Evolutionary conservation across 2,888 invertebrate genomes (phyloP).

Genomic region (Unio pictorum): DNA sequence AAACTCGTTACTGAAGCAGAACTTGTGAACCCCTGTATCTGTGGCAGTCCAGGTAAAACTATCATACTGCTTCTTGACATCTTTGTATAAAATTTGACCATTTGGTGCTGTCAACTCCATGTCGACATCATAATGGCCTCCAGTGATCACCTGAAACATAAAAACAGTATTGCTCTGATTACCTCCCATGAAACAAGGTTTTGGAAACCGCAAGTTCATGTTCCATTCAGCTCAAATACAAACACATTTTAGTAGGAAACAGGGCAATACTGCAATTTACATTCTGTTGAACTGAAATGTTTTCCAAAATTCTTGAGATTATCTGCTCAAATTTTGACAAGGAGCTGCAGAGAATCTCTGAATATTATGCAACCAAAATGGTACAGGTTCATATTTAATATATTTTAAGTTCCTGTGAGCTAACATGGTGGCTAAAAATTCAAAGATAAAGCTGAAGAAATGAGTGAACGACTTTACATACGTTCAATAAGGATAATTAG

Average conservation of each 20-base stretch:
- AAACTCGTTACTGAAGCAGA: conserved; percentile 97
- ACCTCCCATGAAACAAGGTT: neutral
- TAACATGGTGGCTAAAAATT: too few species aligned
- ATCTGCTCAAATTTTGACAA: too few species aligned
- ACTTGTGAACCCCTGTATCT: conserved; percentile 62
- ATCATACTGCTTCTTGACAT: conserved; percentile 95
- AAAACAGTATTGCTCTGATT: neutral
- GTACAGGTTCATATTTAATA: too few species aligned
- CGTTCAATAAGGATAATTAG: too few species aligned
- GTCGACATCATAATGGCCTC: conserved; percentile 99
- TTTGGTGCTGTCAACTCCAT: conserved; percentile 90
- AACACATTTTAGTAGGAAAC: neutral
- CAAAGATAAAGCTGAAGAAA: too few species aligned
- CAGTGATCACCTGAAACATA: conserved; percentile 89
- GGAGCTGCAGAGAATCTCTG: too few species aligned
- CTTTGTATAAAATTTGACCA: conserved; percentile 90
- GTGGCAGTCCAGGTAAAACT: conserved; percentile 79
- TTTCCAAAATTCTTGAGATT: too few species aligned
- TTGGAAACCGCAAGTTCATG: neutral
- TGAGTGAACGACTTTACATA: too few species aligned
- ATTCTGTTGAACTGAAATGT: neutral
- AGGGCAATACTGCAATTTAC: neutral
- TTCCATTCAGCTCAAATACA: neutral
- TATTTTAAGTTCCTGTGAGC: too few species aligned
- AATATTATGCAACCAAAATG: too few species aligned